phyloP scores from a whole-genome alignment of 1,140 invertebrate genomes.

The Zaprionus capensis region DNA sequence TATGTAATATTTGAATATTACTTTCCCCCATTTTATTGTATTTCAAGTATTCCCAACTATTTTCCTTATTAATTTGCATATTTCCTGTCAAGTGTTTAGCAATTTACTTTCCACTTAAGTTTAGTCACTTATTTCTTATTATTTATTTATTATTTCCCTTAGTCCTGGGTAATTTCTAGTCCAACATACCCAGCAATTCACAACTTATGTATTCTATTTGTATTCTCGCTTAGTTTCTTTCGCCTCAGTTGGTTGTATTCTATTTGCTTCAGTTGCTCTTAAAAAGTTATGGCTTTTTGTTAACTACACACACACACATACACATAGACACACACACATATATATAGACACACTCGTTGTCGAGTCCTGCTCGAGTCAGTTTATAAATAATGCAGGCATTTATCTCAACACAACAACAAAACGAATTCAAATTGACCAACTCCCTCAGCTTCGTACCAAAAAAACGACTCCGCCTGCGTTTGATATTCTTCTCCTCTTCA shows the following conservation, averaged over 20 bases:
- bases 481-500: background rate
- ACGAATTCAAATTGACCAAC: conserved; percentile 35
- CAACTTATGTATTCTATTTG: conserved; percentile 33
- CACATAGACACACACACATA: background rate
- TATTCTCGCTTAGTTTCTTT: conserved; percentile 33
- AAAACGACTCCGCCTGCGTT: background rate
- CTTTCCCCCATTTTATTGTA: too few relatives aligned
- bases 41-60: too few relatives aligned
- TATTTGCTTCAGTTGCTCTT: conserved; percentile 46
- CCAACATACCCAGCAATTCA: background rate
- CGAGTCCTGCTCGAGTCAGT: conserved; percentile 13
- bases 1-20: too few relatives aligned
- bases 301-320: conserved; percentile 34
- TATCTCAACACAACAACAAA: conserved; percentile 33
- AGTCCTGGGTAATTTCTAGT: background rate
- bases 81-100: too few relatives aligned
- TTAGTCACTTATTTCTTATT: background rate
- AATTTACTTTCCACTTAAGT: background rate
- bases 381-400: conserved; percentile 67
- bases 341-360: background rate
- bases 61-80: too few relatives aligned
- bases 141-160: background rate
- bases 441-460: conserved; percentile 10
- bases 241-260: conserved; percentile 21
- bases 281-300: conserved; percentile 51